phyloP scores from a whole-genome alignment of 1,140 invertebrate species.

The Potamilus streckersoni region DNA sequence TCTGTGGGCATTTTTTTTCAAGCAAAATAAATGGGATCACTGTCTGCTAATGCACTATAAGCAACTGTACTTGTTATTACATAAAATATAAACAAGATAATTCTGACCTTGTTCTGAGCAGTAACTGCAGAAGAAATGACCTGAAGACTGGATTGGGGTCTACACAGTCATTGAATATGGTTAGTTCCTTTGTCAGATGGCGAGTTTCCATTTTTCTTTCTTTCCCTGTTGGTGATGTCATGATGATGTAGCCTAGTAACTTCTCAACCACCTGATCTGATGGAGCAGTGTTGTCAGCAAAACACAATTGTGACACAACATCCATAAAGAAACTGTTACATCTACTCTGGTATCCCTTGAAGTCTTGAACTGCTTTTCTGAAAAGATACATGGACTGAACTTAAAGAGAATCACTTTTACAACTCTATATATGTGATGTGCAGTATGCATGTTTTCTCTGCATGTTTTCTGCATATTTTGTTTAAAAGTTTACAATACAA shows the following conservation, averaged over 20 bases:
- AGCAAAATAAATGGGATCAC: too few species aligned
- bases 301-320: constrained; percentile 56
- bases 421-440: too few species aligned
- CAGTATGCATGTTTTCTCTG: too few species aligned
- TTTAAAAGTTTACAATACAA: too few species aligned
- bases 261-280: constrained; percentile 44
- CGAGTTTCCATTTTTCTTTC: not conserved
- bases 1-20: too few species aligned
- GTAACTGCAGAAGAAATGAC: constrained; percentile 54
- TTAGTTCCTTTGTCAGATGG: constrained; percentile 39
- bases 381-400: not conserved
- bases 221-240: constrained; percentile 5
- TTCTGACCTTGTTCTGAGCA: constrained; percentile 45
- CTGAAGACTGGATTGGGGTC: constrained; percentile 60
- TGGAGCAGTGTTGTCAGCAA: constrained; percentile 48
- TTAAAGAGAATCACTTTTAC: too few species aligned
- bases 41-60: too few species aligned
- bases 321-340: constrained; percentile 60
- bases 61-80: too few species aligned
- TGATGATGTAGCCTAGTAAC: constrained; percentile 49
- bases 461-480: too few species aligned
- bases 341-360: constrained; percentile 34
- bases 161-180: constrained; percentile 48
- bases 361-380: constrained; percentile 7
- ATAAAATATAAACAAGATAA: too few species aligned